Conservation (phyloP, 1,140 invertebrate species). For the Homarus americanus region DNA sequence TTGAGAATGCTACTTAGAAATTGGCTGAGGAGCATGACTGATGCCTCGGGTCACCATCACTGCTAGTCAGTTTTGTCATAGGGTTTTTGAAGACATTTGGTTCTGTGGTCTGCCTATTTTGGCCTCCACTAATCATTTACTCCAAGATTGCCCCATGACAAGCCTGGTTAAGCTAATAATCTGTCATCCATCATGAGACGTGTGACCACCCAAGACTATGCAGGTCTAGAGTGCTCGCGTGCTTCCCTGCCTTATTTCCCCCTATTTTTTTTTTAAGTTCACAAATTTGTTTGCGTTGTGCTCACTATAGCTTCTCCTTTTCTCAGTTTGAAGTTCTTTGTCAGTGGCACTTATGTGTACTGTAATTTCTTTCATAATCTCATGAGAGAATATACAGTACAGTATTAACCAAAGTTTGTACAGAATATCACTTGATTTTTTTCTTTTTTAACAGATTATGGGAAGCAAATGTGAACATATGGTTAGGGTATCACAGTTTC, state of each 20-base stretch:
- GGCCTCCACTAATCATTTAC: background rate
- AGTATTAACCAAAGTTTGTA: too few species aligned
- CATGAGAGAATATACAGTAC: too few species aligned
- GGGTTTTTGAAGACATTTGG: background rate
- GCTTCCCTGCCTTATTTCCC: conserved; percentile 28
- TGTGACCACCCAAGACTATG: conserved; percentile 28
- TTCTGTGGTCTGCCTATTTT: background rate
- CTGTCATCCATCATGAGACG: conserved; percentile 12
- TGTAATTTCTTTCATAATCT: background rate
- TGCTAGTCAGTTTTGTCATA: conserved; percentile 11
- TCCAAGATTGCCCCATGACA: background rate
- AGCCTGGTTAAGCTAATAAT: conserved; percentile 20
- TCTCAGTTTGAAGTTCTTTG: background rate
- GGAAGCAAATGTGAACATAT: background rate
- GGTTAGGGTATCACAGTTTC: background rate
- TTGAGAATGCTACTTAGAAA: conserved; percentile 65
- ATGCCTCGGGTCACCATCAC: conserved; percentile 40
- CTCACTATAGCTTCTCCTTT: conserved; percentile 12
- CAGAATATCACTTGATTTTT: background rate
- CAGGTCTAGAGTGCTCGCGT: conserved; percentile 37
- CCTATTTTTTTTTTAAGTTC: background rate
- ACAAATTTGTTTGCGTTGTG: background rate
- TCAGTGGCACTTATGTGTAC: background rate
- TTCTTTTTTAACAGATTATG: background rate
- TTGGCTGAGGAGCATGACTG: conserved; percentile 61